Evolutionary conservation across 2,113 vertebrate genomes (phyloP).

Genomic region (Hipposideros armiger): DNA sequence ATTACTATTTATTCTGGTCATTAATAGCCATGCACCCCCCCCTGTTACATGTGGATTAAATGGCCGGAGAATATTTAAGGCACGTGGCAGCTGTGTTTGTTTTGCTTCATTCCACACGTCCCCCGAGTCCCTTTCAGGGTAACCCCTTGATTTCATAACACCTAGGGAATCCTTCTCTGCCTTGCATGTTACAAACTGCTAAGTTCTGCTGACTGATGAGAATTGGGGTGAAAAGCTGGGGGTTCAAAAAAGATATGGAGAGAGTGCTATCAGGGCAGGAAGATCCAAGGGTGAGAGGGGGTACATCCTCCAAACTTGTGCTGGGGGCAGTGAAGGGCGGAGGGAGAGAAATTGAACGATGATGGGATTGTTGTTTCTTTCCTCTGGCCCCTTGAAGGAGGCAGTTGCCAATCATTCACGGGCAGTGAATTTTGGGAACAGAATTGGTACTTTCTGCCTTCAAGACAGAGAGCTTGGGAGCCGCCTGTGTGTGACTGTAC

Average conservation of each 20-base stretch:
- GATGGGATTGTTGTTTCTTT: not conserved
- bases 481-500: not conserved
- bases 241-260: not conserved
- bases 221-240: not conserved
- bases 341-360: not conserved
- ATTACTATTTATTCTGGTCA: conserved; percentile 74
- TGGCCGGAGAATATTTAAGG: conserved; percentile 40
- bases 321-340: not conserved
- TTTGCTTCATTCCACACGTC: not conserved
- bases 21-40: conserved; percentile 23
- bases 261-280: not conserved
- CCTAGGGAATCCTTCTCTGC: not conserved
- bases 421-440: not conserved
- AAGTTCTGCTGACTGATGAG: not conserved
- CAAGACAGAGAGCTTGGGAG: not conserved
- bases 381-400: not conserved
- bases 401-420: not conserved
- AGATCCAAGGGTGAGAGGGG: not conserved
- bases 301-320: not conserved
- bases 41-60: conserved; percentile 41
- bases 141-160: conserved; percentile 46
- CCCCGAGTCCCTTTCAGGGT: not conserved
- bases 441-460: not conserved
- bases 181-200: not conserved
- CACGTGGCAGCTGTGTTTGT: conserved; percentile 55